phyloP scores from a whole-genome alignment of 2,113 vertebrate species.

The Triplophysa dalaica region DNA sequence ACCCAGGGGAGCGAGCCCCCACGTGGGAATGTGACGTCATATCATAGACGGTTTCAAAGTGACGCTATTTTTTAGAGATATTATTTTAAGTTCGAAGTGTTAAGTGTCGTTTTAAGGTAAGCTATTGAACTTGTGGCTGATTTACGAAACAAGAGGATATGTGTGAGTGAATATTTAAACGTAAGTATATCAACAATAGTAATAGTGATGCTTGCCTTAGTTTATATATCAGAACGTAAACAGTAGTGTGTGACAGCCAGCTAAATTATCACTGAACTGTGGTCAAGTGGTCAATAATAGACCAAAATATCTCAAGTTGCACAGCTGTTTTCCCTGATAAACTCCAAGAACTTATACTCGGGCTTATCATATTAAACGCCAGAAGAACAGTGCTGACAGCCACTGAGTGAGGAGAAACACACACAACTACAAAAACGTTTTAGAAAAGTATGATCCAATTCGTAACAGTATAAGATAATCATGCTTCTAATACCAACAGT shows the following conservation, averaged over 20 bases:
- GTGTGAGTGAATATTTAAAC: background rate
- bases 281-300: constrained; percentile 35
- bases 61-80: no score
- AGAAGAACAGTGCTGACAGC: constrained; percentile 5
- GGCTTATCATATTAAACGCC: background rate
- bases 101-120: no score
- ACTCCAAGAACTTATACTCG: background rate
- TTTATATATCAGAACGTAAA: background rate
- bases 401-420: constrained; percentile 14
- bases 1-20: no score
- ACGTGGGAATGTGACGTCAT: no score
- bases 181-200: background rate
- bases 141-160: background rate
- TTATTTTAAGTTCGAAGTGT: no score
- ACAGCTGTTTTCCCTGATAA: constrained; percentile 35
- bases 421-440: background rate
- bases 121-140: no score
- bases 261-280: constrained; percentile 29
- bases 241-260: background rate
- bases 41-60: no score
- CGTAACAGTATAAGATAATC: background rate
- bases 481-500: background rate
- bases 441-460: background rate
- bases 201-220: background rate
- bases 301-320: constrained; percentile 1